phyloP scores from a whole-genome alignment of 2,797 vertebrate genomes.

The Petrocephalus sullivani region DNA sequence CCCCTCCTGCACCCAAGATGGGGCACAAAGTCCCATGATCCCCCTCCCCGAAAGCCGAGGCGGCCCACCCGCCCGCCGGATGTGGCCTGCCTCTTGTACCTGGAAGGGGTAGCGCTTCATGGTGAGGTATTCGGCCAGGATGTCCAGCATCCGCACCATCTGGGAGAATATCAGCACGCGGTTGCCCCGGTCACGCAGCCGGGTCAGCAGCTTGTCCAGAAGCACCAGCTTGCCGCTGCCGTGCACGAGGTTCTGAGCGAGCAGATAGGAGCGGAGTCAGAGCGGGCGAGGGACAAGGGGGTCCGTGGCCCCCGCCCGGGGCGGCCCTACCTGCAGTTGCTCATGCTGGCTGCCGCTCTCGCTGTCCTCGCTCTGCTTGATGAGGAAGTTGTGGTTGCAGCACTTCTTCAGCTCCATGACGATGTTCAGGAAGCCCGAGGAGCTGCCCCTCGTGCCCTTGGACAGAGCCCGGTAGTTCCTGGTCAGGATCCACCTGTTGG shows the following conservation, averaged over 20 bases:
- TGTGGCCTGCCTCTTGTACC: slow-evolving; percentile 54
- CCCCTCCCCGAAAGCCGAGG: neutral
- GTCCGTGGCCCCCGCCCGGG: no score
- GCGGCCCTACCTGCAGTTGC: slow-evolving; percentile 67
- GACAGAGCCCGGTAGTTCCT: slow-evolving; percentile 93
- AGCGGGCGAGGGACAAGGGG: neutral
- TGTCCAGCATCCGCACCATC: slow-evolving; percentile 99
- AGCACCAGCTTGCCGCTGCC: slow-evolving; percentile 96
- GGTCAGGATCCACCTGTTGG: slow-evolving; percentile 92
- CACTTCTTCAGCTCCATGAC: slow-evolving; percentile 99
- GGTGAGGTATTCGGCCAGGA: slow-evolving; percentile 90
- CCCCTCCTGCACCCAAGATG: slow-evolving; percentile 17
- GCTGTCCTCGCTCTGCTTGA: slow-evolving; percentile 78
- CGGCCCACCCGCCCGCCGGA: neutral
- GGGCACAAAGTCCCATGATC: neutral
- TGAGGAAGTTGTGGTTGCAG: slow-evolving; percentile 93
- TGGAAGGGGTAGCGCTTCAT: slow-evolving; percentile 94
- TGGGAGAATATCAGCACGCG: slow-evolving; percentile 97
- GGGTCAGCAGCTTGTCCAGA: slow-evolving; percentile 89
- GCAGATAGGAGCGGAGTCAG: neutral
- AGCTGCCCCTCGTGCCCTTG: slow-evolving; percentile 88
- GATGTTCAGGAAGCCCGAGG: slow-evolving; percentile 94
- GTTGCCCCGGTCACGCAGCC: slow-evolving; percentile 87
- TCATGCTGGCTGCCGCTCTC: slow-evolving; percentile 73
- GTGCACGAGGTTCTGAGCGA: slow-evolving; percentile 72